phyloP scores from a whole-genome alignment of 2,797 vertebrate genomes.

The Antrozous pallidus region DNA sequence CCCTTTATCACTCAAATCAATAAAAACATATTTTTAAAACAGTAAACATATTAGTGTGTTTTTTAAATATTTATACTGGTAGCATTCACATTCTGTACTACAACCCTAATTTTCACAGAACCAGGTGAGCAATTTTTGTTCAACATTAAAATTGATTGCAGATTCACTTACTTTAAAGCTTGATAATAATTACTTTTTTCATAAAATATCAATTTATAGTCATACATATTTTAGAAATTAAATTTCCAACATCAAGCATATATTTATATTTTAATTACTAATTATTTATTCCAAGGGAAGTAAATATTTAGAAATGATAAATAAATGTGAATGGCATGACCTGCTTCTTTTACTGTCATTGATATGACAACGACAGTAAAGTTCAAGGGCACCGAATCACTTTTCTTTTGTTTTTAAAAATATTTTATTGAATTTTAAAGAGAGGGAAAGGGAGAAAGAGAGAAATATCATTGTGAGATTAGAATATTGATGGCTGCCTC shows the following conservation, averaged over 20 bases:
- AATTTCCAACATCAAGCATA: neutral
- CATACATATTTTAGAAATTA: neutral
- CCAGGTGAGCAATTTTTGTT: neutral
- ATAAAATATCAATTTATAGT: neutral
- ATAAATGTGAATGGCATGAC: neutral
- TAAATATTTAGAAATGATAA: neutral
- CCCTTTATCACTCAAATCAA: too few species aligned
- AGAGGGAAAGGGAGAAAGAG: too few species aligned
- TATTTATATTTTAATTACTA: neutral
- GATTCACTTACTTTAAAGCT: neutral
- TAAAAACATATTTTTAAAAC: too few species aligned
- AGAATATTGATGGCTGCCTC: too few species aligned
- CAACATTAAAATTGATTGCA: neutral
- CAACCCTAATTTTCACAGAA: neutral
- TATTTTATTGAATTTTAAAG: too few species aligned
- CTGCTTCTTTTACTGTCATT: neutral
- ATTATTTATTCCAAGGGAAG: neutral
- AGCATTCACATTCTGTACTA: neutral
- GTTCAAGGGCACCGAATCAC: neutral
- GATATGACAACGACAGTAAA: neutral
- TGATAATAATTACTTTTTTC: constrained; percentile 5
- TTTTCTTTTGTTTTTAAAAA: neutral
- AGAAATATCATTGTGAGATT: too few species aligned
- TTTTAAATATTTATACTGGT: neutral
- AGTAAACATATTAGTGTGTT: neutral